Evolutionary conservation across 2,113 vertebrate species (phyloP), one percentile per base, ranked within the genome.

Genomic region (Gnathonemus echidnorhynchus): DNA sequence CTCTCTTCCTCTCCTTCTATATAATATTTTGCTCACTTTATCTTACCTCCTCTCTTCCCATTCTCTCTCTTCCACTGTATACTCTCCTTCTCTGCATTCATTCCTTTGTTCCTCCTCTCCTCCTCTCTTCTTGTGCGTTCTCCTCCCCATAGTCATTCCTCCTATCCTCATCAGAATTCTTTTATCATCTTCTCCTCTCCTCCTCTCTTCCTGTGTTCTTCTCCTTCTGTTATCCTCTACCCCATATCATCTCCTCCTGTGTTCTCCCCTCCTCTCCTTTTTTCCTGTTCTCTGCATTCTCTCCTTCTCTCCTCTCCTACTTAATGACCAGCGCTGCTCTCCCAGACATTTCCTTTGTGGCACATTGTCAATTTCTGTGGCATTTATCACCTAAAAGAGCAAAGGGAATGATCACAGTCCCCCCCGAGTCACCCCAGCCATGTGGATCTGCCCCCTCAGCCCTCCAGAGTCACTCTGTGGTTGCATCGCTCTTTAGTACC

Each of bases 281-380:
- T 74, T 35, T 27, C 66, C 17, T 27, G n/a, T 74, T 13, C 13
- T 77, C 31, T 77, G 31, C 31, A 77, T 77, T 77, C 70, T 77
- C 5, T 39, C 31, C 31, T 77, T 77, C 70, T 39, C 31, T 77
- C 13, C 46, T 86, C 84, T 50, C n/a, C 48, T n/a, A n/a, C 13
- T 50, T 46, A 86, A n/a, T 49, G 24, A 50, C 48, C 24, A 49
- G 45, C 1, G 11, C n/a, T 86, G 45, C 84, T 50, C 45, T 27
- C 83, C 77, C 84, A 86, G 7, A 31, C 50, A 53, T 53, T 9
- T 53, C 86, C 49, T 53, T 31, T 31, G 86, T 87, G 86, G 86
- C 86, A 53, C 86, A 31, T 87, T 87, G 86, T 87, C 86, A 87
- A 87, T 87, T 87, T 53, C 86, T 87, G 31, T 87, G 86, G 86